Conservation (phyloP, 2,888 invertebrate species). For the Amblyjoppa fuscipennis region DNA sequence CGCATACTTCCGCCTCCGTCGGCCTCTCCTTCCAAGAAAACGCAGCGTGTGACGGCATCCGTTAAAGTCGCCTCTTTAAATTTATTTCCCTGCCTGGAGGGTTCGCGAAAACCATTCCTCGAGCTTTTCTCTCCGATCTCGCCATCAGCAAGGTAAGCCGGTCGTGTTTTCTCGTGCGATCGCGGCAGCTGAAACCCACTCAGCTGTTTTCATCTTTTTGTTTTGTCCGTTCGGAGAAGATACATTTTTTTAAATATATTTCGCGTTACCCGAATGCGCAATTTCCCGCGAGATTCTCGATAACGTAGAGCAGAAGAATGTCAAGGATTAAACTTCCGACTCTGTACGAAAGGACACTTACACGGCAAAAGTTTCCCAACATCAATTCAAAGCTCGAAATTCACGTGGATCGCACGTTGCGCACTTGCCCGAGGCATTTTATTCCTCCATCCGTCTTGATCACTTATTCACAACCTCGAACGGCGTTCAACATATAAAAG, state of each 20-base stretch:
- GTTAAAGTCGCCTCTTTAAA: constrained; percentile 57
- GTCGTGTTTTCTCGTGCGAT: constrained; percentile 43
- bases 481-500: constrained; percentile 2
- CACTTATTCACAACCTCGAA: constrained; percentile 23
- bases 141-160: constrained; percentile 47
- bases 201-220: not conserved
- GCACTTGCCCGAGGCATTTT: not conserved
- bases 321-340: not conserved
- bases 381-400: constrained; percentile 6
- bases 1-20: not conserved
- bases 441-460: constrained; percentile 34
- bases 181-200: constrained; percentile 19
- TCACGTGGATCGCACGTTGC: constrained; percentile 11
- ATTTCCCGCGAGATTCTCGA: not conserved
- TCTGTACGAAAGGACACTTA: not conserved
- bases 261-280: not conserved
- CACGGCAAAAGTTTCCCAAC: not conserved
- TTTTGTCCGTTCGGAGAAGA: not conserved
- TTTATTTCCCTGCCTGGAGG: constrained; percentile 57
- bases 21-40: constrained; percentile 13
- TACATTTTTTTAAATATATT: constrained; percentile 27
- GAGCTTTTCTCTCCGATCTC: constrained; percentile 29
- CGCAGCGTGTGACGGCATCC: constrained; percentile 26
- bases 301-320: not conserved
- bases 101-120: not conserved